Base-by-base conservation (phyloP, 2,888 invertebrate species). In the Microplitis deprimator region DNA sequence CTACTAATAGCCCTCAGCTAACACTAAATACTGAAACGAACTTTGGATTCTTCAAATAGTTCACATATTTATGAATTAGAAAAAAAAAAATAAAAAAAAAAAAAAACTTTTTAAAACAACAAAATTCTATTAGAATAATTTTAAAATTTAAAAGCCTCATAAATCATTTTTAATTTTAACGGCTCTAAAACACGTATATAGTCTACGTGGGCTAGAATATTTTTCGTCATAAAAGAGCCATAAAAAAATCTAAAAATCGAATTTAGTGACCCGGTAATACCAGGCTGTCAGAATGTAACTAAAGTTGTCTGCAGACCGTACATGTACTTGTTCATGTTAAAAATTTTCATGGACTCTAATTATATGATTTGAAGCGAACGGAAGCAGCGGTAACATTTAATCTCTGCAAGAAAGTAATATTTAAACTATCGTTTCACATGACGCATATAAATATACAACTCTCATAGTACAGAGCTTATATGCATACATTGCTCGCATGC, bases 401-500 rank as follows among this genome's bases (percentile, higher is more conserved):
- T 40, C 38, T 40, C 39, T 10, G 38, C 16, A 17, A 40, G 41
- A 68, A 68, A 16, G n/a, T 68, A 68, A 68, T 38, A 68, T 13
- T 40, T 50, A 50, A 50, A 10, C 50, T 68, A 68, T 68, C 16
- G 40, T 60, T 10, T 10, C n/a, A 70, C 59, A 70, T 60, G 29
- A 29, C 20, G n/a, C 59, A 13, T 60, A 29, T n/a, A 38, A 59
- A 70, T 70, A 70, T 41, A 7, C 20, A 13, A 59, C 8, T 59
- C 59, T 20, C 50, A 10, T 41, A 50, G 76, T 76, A 76, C 77
- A 77, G 76, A 79, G 80, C 2, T 29, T 29, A 29, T 29, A 29
- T 29, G 0, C 29, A 29, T 29, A 29, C 29, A 80, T 79, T 79
- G 78, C 77, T 81, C 20, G 80, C 81, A 81, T 80, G 80, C 79